These are phyloP conservation scores for Toxotes lorentzi DNA, from an alignment of 2,797 vertebrate species.

Conservation along the genomic window DNA sequence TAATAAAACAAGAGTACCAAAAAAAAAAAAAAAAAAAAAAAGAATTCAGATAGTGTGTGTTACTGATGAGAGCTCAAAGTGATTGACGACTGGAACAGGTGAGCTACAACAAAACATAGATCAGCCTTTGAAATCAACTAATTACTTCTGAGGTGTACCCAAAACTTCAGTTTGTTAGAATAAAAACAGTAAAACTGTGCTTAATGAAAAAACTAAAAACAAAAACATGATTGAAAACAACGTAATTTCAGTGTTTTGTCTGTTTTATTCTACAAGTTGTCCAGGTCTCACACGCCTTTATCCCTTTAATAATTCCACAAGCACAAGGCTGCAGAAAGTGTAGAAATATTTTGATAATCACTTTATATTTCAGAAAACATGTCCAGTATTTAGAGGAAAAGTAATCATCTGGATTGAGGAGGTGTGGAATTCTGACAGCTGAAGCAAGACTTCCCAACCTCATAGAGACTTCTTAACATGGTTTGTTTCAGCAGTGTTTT, in stretches of 20 bases:
- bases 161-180: not conserved
- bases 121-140: not conserved
- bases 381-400: not conserved
- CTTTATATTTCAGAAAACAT: not conserved
- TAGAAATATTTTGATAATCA: not conserved
- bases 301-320: not conserved
- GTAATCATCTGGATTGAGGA: not conserved
- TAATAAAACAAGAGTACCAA: not conserved
- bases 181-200: not conserved
- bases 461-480: not conserved
- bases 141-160: not conserved
- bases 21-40: not conserved
- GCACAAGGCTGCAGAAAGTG: not conserved
- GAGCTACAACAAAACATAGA: not conserved
- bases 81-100: not conserved
- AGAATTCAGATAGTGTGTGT: not conserved
- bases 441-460: not conserved
- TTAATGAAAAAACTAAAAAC: too few relatives aligned
- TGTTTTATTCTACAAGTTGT: not conserved
- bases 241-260: too few relatives aligned
- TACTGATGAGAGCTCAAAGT: not conserved
- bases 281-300: not conserved
- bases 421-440: not conserved
- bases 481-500: not conserved
- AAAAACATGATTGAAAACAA: too few relatives aligned